Evolutionary conservation across 2,888 invertebrate species (phyloP), one percentile per base, ranked within the genome.

Genomic region (Selenia dentaria): DNA sequence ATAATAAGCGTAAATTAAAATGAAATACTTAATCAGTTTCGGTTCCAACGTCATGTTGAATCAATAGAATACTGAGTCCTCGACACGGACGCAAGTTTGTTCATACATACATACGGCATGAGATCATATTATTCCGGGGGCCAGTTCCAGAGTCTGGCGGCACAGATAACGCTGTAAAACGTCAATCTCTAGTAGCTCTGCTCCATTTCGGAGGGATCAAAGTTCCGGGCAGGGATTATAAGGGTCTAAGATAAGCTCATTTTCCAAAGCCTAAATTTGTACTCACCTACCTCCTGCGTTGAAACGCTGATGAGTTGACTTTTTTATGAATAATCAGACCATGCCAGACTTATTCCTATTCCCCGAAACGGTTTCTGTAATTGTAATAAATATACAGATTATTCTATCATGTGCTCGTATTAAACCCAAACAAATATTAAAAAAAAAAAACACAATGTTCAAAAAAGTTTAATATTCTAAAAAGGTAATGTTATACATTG

Each of bases 191-290:
- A 43, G 77, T 73, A 76, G 81, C 81, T 75, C 73, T 76, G 68
- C 73, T 76, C 79, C 80, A 83, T 85, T 85, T 79, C 77, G 77
- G 75, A 73, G 69, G 83, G 87, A 84, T 84, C 85, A 86, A 86
- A 86, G 83, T 88, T 83, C 83, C 75, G 83, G 80, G 70, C 70
- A 70, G 70, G 85, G 88, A 88, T 88, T 88, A 88, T 88, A 85
- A 87, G 87, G 88, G 88, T 86, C 81, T 75, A 79, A 83, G 87
- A 87, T 85, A 85, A 87, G 81, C 80, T 81, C 79, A 82, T 84
- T 85, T 84, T 81, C 74, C 74, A 78, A 79, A 81, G 70, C 77
- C 78, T 80, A 81, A 85, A 84, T 84, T 84, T 79, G 78, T 84
- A 76, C 72, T 77, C 69, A 73, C 74, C 71, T 75, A 70, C 62